These are phyloP conservation scores for Neuroscelio doddi DNA, from an alignment of 2,888 invertebrate species.

Conservation along the genomic window DNA sequence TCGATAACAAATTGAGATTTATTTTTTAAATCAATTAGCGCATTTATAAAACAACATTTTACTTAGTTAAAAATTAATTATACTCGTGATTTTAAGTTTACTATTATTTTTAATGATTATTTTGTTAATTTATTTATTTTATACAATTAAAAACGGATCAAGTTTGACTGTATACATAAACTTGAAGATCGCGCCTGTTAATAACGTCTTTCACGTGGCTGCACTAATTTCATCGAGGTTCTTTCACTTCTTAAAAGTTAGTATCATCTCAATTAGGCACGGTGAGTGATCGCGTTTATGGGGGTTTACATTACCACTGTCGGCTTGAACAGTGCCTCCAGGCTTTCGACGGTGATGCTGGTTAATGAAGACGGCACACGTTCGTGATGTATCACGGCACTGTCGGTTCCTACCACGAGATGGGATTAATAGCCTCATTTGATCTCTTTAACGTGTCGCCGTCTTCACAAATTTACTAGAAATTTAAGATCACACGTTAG, in stretches of 20 bases:
- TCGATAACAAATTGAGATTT: no score
- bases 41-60: no score
- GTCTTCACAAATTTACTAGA: conserved; percentile 5
- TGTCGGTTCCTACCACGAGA: conserved; percentile 13
- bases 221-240: conserved; percentile 36
- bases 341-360: conserved; percentile 41
- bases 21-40: no score
- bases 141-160: not conserved
- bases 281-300: conserved; percentile 45
- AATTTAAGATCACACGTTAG: not conserved
- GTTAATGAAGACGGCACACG: conserved; percentile 41
- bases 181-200: conserved; percentile 6
- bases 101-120: no score
- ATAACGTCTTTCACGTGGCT: conserved; percentile 26
- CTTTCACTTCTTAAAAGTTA: conserved; percentile 45
- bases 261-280: conserved; percentile 41
- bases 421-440: conserved; percentile 18
- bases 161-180: not conserved
- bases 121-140: not conserved
- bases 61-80: no score
- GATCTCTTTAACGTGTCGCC: conserved; percentile 8
- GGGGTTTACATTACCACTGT: conserved; percentile 41
- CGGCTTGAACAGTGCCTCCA: conserved; percentile 35
- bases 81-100: no score
- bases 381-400: conserved; percentile 25